Base-by-base conservation (phyloP, 1,140 invertebrate genomes). In the Drosophila subobscura region DNA sequence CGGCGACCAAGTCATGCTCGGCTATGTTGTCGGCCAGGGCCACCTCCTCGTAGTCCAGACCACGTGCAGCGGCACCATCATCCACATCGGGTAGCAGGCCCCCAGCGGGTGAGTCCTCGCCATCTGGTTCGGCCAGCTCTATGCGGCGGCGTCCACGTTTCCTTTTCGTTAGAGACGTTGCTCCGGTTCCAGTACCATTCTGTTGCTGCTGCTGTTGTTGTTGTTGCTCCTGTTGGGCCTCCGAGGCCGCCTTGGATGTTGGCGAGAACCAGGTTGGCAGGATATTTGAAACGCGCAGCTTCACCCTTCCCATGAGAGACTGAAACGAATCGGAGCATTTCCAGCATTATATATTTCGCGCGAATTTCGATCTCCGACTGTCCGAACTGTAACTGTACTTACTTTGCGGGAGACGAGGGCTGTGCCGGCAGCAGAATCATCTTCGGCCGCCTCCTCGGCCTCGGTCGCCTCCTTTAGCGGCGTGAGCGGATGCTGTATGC, bases 291-390 rank as follows among this genome's bases (percentile, higher is more conserved):
- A 91, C 74, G 7, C 83, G 74, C 41, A 59, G 81, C 40, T 80
- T 88, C 33, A 91, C 59, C 68, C 88, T 91, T 14, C 77, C 79
- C 57, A 91, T 88, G 46, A 91, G 80, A 14, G 90, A 89, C 90
- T 40, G 3, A 4, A 12, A 29, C 25, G 2, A 5, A n/a, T 0
- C 3, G 16, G 0, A 57, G n/a, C 20, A 42, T 27, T 52, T 50
- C 2, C 14, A 22, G 37, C 23, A 47, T n/a, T 47, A 12, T 37
- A 45, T 3, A 37, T 37, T 37, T 37, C 8, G 33, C 10, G 33
- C 33, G 33, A 37, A 12, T 37, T 12, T 37, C 10, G 33, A 4
- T 1, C 3, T 33, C 29, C 8, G 29, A 3, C 16, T 20, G 5
- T 41, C 14, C 4, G 8, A 37, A 37, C 33, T 37, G 25, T 23